Evolutionary conservation across 2,113 vertebrate species (phyloP), one percentile per base, ranked within the genome.

Genomic region (Psammodynastes pulverulentus): DNA sequence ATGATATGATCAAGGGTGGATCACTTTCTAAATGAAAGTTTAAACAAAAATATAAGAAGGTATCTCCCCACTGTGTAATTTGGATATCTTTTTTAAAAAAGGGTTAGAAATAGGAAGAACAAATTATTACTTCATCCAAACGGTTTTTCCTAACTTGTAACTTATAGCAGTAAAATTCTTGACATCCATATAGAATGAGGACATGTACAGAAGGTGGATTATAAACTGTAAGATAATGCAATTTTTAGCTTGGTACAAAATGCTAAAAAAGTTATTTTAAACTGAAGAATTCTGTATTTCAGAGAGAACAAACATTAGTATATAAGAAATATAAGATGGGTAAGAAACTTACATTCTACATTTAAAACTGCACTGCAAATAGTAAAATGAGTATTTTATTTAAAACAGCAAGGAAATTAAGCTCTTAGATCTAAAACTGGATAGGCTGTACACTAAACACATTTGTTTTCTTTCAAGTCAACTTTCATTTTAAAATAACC

Each of bases 401-500:
- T 89, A 94, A 94, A 29, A 1, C 17, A 9, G 12, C 92, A 43
- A 67, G 15, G 91, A 29, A 94, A 84, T 91, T 84, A 53, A 24
- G 84, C 49, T 85, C 49, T 85, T 39, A 52, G 9, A 19, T 87
- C 9, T 2, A 93, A 89, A 58, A 56, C 39, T 29, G 26, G 58
- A 29, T 89, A 87, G 17, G 43, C 24, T 52, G 46, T 86, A 92
- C 24, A 39, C 29, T 43, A 56, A 89, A 93, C 53, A 7, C n/a
- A 88, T 21, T 93, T 93, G 21, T 19, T 26, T 85, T 53, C 92
- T 90, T 95, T 93, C 51, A 88, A 94, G 89, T 24, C 92, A 93
- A 90, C 88, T 48, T 93, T 93, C 29, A 95, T 92, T 52, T 48
- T 29, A 39, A 45, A 93, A 90, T 54, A 95, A 94, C 24, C 93